Base-by-base conservation (phyloP, 2,113 vertebrate species). In the Rhabdomys dilectus region DNA sequence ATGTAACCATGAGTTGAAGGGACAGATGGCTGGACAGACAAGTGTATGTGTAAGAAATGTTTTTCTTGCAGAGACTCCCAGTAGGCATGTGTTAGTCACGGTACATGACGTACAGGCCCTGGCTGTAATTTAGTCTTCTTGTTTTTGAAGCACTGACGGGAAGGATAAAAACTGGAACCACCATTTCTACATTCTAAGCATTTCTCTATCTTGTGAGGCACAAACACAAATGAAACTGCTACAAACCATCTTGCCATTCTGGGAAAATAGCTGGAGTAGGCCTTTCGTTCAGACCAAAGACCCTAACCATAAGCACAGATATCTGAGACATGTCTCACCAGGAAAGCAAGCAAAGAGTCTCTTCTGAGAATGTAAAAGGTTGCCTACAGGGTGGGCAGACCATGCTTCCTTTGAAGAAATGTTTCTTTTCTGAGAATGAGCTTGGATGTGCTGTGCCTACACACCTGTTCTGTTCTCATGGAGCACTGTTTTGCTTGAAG, bases 351-450 rank as follows among this genome's bases (percentile, higher is more conserved):
- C n/a, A n/a, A 73, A 87, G 85, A 56, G 13, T 36, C 77, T 97
- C 48, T 98, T 98, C 97, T 96, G 89, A 97, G 97, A 97, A 98
- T 56, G 39, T 86, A 89, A 95, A 95, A 91, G 60, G 93, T 70
- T 87, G 68, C 70, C 93, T 95, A 60, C 45, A 89, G 76, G 94
- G 86, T 96, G 91, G 56, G 94, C 17, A 97, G 92, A 80, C 39
- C 72, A 84, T 42, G 89, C 24, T 97, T 97, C 89, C 97, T 97
- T 93, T 97, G 96, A 97, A 97, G 92, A 95, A 86, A 89, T 56
- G 68, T 86, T 95, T 89, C 96, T 97, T 96, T 98, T 98, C 97
- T 97, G 72, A 97, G 97, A 98, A 98, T 53, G 73, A 96, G 56
- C 42, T 87, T 76, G 76, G 96, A 92, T 93, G 34, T 70, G 3